Evolutionary conservation across 2,797 vertebrate species (phyloP).

Genomic region (Trematocara caparti): DNA sequence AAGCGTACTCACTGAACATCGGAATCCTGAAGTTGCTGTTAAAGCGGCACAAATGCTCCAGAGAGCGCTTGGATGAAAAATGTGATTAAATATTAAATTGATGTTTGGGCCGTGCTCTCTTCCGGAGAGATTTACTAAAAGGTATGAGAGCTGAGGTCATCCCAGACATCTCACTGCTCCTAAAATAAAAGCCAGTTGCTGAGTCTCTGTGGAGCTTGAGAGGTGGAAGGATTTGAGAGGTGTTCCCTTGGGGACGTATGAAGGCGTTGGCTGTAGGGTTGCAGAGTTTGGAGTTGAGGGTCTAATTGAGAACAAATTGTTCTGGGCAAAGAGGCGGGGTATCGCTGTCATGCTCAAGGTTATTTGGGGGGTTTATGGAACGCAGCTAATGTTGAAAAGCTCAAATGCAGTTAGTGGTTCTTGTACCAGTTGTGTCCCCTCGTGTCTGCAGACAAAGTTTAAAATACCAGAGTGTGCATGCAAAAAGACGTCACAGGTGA

Average conservation of each 20-base stretch:
- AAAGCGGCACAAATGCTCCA: constrained; percentile 14
- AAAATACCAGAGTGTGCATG: neutral
- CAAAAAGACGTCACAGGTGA: neutral
- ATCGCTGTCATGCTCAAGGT: neutral
- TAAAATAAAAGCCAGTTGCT: constrained; percentile 24
- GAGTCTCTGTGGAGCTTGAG: neutral
- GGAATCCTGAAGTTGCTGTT: neutral
- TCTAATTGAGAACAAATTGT: neutral
- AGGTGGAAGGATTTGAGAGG: neutral
- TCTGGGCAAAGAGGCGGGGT: neutral
- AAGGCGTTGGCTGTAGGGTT: neutral
- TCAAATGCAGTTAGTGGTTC: neutral
- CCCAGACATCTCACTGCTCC: neutral
- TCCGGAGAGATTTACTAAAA: constrained; percentile 23
- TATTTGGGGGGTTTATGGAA: neutral
- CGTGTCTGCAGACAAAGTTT: neutral
- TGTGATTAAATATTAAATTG: constrained; percentile 48
- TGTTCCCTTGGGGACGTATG: neutral
- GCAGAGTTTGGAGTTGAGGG: neutral
- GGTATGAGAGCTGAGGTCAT: neutral
- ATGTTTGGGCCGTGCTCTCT: constrained; percentile 10
- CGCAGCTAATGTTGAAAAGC: neutral
- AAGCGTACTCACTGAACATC: neutral
- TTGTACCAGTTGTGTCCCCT: neutral
- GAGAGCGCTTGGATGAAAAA: constrained; percentile 23